Evolutionary conservation across 2,113 vertebrate genomes (phyloP).

Genomic region (Spilogale gracilis): DNA sequence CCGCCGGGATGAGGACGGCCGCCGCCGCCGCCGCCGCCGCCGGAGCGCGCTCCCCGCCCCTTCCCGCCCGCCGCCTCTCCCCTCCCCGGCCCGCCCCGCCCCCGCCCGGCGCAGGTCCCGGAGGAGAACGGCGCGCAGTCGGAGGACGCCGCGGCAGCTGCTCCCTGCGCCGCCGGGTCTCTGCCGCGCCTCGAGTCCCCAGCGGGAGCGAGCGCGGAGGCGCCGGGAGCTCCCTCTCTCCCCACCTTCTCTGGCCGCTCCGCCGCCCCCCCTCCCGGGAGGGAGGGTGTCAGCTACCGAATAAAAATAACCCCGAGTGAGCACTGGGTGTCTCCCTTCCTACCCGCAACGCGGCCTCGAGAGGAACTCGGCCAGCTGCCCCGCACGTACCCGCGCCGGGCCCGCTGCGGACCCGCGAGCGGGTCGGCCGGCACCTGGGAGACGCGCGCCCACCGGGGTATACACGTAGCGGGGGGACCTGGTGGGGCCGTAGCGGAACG

Average conservation of each 20-base stretch:
- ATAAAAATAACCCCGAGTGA: slow-evolving; percentile 91
- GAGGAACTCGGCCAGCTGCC: slow-evolving; percentile 34
- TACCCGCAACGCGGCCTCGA: slow-evolving; percentile 83
- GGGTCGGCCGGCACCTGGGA: neutral
- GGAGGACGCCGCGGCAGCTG: slow-evolving; percentile 67
- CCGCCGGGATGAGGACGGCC: slow-evolving; percentile 79
- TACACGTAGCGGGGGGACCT: neutral
- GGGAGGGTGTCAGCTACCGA: slow-evolving; percentile 80
- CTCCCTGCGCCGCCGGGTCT: slow-evolving; percentile 57
- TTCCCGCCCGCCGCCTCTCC: slow-evolving; percentile 58
- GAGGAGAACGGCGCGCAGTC: slow-evolving; percentile 19
- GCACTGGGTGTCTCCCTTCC: slow-evolving; percentile 80
- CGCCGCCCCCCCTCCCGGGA: slow-evolving; percentile 65
- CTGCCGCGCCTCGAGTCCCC: slow-evolving; percentile 30
- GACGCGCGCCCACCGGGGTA: neutral
- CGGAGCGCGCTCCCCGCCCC: slow-evolving; percentile 79
- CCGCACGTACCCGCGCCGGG: slow-evolving; percentile 10
- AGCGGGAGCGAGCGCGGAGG: slow-evolving; percentile 66
- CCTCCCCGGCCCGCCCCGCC: neutral
- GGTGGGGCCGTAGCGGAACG: neutral
- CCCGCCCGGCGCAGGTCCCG: slow-evolving; percentile 52
- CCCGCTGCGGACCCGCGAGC: neutral
- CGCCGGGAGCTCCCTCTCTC: neutral
- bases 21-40: slow-evolving; percentile 75
- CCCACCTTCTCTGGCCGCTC: slow-evolving; percentile 41